These are phyloP conservation scores for Drosophila pseudotakahashii DNA, from an alignment of 2,888 invertebrate genomes.

Conservation along the genomic window DNA sequence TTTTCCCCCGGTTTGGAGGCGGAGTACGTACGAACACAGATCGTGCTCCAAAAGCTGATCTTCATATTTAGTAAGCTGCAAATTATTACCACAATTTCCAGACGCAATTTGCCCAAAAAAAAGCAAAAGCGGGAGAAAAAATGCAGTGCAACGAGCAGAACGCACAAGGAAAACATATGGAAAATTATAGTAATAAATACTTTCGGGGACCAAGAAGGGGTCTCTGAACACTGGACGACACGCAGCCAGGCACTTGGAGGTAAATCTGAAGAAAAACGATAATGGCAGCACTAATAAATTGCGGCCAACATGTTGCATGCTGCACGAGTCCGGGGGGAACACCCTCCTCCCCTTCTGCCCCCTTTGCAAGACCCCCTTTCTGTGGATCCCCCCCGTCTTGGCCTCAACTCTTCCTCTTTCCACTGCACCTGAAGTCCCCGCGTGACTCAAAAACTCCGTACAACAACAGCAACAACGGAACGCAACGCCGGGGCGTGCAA, in stretches of 20 bases:
- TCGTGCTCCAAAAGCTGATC: constrained; percentile 63
- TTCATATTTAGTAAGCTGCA: constrained; percentile 77
- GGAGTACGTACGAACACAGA: constrained; percentile 19
- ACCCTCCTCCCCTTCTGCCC: constrained; percentile 3
- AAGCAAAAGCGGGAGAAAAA: too few relatives aligned
- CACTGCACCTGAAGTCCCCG: constrained; percentile 64
- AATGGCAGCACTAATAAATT: constrained; percentile 81
- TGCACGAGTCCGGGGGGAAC: constrained; percentile 57
- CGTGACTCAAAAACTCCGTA: constrained; percentile 55
- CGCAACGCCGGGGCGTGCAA: constrained; percentile 64
- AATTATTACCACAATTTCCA: constrained; percentile 77
- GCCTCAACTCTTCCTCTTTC: neutral
- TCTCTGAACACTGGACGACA: constrained; percentile 48
- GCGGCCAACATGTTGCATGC: constrained; percentile 78
- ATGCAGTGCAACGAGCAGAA: constrained; percentile 53
- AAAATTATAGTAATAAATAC: constrained; percentile 80
- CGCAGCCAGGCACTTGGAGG: constrained; percentile 53
- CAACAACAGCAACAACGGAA: constrained; percentile 10
- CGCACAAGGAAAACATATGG: constrained; percentile 75
- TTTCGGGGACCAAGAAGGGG: constrained; percentile 32
- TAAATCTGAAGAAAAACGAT: constrained; percentile 79
- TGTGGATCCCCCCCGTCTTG: neutral
- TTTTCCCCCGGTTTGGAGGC: constrained; percentile 1
- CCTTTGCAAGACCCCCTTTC: constrained; percentile 1
- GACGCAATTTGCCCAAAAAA: constrained; percentile 75